These are phyloP conservation scores for Argya squamiceps DNA, from an alignment of 2,797 vertebrate species.

Conservation along the genomic window DNA sequence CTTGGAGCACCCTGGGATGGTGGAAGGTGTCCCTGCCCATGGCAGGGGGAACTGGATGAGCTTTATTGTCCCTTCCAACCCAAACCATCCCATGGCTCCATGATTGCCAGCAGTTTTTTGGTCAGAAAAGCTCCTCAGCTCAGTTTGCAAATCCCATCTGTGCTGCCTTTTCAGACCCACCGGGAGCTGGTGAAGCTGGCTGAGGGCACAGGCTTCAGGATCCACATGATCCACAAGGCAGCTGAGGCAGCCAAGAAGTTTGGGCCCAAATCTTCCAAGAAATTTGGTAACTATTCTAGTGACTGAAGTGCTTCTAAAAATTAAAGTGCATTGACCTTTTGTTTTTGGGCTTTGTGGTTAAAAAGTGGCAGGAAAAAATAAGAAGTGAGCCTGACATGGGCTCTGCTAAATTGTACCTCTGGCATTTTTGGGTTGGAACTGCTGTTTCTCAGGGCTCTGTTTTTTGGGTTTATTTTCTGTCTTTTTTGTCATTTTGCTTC, in stretches of 20 bases:
- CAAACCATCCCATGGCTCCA: neutral
- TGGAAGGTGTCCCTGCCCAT: neutral
- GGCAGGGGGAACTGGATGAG: neutral
- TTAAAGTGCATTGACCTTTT: neutral
- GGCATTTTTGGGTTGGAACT: neutral
- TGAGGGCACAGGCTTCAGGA: slow-evolving; percentile 90
- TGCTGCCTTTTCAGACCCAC: slow-evolving; percentile 82
- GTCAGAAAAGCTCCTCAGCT: neutral
- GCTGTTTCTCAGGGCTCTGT: neutral
- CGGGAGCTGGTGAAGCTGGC: slow-evolving; percentile 91
- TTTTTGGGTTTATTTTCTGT: neutral
- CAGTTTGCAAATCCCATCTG: neutral
- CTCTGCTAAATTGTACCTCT: neutral
- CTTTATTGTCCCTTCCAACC: neutral
- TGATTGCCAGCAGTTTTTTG: neutral
- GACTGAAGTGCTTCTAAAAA: neutral
- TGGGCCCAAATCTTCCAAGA: slow-evolving; percentile 89
- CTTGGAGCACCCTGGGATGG: neutral
- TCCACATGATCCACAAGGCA: slow-evolving; percentile 94
- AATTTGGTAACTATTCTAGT: slow-evolving; percentile 82
- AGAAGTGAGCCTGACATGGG: neutral
- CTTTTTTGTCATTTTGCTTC: neutral
- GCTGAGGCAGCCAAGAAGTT: slow-evolving; percentile 90
- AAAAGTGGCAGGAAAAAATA: neutral
- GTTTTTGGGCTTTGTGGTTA: neutral